These are phyloP conservation scores for Apodemia hepburni DNA, from an alignment of 2,888 invertebrate genomes.

Conservation along the genomic window DNA sequence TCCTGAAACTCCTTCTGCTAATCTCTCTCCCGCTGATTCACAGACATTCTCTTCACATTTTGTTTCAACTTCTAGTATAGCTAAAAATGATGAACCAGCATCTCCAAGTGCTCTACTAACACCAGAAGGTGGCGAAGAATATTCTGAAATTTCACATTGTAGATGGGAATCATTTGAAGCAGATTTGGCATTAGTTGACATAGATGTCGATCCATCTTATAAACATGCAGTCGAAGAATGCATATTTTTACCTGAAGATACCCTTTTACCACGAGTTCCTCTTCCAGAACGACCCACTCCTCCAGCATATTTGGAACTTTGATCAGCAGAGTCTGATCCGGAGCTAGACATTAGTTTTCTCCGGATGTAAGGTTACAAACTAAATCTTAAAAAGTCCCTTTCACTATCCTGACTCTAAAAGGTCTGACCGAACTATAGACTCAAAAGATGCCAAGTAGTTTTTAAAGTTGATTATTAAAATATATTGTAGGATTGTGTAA, in stretches of 20 bases:
- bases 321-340: constrained; percentile 74
- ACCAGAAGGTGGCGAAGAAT: constrained; percentile 72
- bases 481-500: constrained; percentile 24
- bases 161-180: constrained; percentile 83
- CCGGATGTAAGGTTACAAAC: constrained; percentile 39
- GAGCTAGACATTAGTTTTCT: constrained; percentile 56
- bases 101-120: constrained; percentile 82
- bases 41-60: constrained; percentile 84
- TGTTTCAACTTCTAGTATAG: constrained; percentile 75
- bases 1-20: constrained; percentile 85
- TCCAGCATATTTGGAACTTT: constrained; percentile 73
- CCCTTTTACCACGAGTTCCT: constrained; percentile 69
- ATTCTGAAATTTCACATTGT: constrained; percentile 71
- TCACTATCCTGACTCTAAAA: not conserved
- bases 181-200: constrained; percentile 80
- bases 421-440: constrained; percentile 19
- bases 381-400: not conserved
- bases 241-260: constrained; percentile 81
- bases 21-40: constrained; percentile 79
- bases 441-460: constrained; percentile 19
- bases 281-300: constrained; percentile 81
- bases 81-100: constrained; percentile 63
- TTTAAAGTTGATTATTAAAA: constrained; percentile 20
- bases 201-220: constrained; percentile 82
- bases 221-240: constrained; percentile 82